Evolutionary conservation across 2,113 vertebrate genomes (phyloP), one percentile per base, ranked within the genome.

Genomic region (Sylvietta virens): DNA sequence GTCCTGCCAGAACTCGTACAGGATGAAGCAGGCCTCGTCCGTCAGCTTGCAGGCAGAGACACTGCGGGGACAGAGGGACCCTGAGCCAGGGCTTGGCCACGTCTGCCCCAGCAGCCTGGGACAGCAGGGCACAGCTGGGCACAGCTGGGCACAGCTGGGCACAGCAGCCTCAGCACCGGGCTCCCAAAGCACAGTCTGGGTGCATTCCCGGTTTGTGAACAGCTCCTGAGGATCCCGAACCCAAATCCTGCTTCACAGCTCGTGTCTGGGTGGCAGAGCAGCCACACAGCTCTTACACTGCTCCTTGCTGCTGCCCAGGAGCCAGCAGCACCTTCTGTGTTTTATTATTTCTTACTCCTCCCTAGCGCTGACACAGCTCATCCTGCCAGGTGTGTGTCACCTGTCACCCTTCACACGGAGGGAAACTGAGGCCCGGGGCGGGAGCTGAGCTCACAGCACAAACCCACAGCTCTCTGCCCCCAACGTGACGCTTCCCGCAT

Each of bases 1-100:
- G 20, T 99, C 98, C 97, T 98, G 98, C 99, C 99, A 99, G 97
- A 99, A 99, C 97, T 99, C 99, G 40, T 99, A 99, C 17, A 99
- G 98, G 96, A 98, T 98, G 97, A 99, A 99, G 97, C 98, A 98
- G 89, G 97, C 97, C 88, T 98, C 98, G 62, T 98, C 98, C 0
- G 95, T 96, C 96, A 98, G 97, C 98, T 98, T 99, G 98, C 99
- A 99, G 95, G 98, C 94, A 9, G 99, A 99, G 93, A 99, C 98
- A 19, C 99, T 99, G 98, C 11, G 56, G 71, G 84, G 76, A 94
- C 71, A 92, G 39, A 92, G 74, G 0, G 6, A 81, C 62, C 40
- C 62, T 80, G 71, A 84, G 78, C 28, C 0, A 3, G 58, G 47
- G 37, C 48, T 11, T 3, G 1, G 45, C 70, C 86, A 40, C 1